These are phyloP conservation scores for Tigriopus californicus DNA, from an alignment of 2,888 invertebrate species.

Conservation along the genomic window DNA sequence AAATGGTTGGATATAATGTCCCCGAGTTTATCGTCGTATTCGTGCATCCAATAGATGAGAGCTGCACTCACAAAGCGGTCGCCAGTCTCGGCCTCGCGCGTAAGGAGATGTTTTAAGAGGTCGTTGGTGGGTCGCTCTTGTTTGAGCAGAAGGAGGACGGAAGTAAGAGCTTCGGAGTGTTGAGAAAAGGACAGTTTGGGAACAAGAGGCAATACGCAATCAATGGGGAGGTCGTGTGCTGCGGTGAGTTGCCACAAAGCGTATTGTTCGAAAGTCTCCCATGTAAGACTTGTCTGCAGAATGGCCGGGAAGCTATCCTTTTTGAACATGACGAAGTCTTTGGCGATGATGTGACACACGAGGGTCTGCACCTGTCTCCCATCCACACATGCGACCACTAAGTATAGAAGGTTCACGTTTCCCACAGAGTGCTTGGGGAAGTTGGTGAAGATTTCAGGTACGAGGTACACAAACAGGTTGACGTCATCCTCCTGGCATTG, in stretches of 20 bases:
- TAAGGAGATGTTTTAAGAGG: constrained; percentile 29
- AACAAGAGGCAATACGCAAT: constrained; percentile 58
- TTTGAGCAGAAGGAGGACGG: constrained; percentile 71
- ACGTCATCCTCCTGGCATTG: constrained; percentile 49
- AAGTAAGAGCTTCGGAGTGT: constrained; percentile 80
- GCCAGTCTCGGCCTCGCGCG: constrained; percentile 28
- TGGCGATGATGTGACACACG: constrained; percentile 56
- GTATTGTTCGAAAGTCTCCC: constrained; percentile 95
- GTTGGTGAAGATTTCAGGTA: constrained; percentile 78
- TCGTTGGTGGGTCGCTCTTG: constrained; percentile 32
- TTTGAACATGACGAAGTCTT: constrained; percentile 16
- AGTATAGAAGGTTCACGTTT: constrained; percentile 65
- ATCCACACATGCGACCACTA: constrained; percentile 77
- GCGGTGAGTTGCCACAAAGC: constrained; percentile 90
- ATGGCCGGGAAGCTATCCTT: constrained; percentile 49
- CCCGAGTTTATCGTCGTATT: constrained; percentile 60
- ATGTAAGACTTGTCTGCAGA: constrained; percentile 62
- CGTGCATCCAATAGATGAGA: constrained; percentile 82
- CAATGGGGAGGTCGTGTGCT: constrained; percentile 83
- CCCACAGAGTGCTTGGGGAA: constrained; percentile 49
- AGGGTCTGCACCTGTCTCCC: constrained; percentile 72
- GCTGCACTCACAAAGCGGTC: constrained; percentile 61
- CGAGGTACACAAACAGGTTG: constrained; percentile 68
- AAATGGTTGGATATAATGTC: constrained; percentile 28
- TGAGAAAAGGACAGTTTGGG: constrained; percentile 61